Base-by-base conservation (phyloP, 2,113 vertebrate species). In the Etia nguti region DNA sequence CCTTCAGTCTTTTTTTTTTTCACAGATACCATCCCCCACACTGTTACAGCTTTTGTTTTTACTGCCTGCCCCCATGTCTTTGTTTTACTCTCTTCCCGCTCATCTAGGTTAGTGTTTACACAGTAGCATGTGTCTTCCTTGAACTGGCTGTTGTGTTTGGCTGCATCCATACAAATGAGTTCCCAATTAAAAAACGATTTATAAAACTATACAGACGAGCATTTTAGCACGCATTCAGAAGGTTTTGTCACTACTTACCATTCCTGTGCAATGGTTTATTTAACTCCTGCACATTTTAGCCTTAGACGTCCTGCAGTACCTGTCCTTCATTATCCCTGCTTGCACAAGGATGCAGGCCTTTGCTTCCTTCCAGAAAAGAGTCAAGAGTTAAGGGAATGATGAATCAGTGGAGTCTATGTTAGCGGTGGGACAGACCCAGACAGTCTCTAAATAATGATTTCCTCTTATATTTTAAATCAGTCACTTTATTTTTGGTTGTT, bases 141-240 rank as follows among this genome's bases (percentile, higher is more conserved):
- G 16, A 43, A 48, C 16, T 54, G 80, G 70, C 90, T 90, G 41
- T 91, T 90, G 24, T 82, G 20, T 73, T 22, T 24, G 8, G 31
- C 46, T 34, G 46, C 46, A 77, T 77, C 73, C 2, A 4, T 12
- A 50, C 2, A 0, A 50, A 52, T 52, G 20, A 46, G 38, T 73
- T 46, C 13, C 4, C 52, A 54, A 2, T 10, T 10, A 20, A 55
- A 55, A 24, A 24, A 2, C 1, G 20, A 54, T 52, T 52, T 18
- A 10, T 11, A 55, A 22, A 55, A 22, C 52, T 11, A 18, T 55
- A 18, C 6, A 77, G 70, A 20, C 7, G 15, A 77, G 1, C 26
- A 3, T 2, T 77, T 41, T 50, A 50, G 43, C 70, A 50, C 26
- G 13, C 43, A 12, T 20, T 46, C 2, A 46, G 13, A 26, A 46